A percentile compares a stretch with the other conserved stretches of the same genome.
phyloP scores from a whole-genome alignment of 30 jellyfish, hydroid and myxozoan species.

The Chrysaora quinquecirrha region DNA sequence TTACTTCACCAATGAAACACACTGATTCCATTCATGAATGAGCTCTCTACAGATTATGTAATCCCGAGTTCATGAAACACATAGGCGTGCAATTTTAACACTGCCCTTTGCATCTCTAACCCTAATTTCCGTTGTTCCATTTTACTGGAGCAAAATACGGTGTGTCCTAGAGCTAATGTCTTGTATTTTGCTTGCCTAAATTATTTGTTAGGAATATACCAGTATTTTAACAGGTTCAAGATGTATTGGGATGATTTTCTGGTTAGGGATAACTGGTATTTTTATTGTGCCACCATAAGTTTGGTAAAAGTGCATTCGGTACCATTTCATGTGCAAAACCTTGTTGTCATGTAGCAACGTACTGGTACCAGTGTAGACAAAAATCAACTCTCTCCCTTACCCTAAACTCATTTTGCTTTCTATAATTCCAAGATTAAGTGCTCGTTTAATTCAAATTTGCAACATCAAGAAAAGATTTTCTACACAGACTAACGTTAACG shows the following conservation, averaged over 20 bases:
- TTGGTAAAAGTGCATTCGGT: slow-evolving; percentile 60
- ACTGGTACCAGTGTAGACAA: slow-evolving; percentile 47
- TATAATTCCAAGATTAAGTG: too few relatives aligned
- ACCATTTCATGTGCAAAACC: slow-evolving; percentile 1
- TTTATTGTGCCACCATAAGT: slow-evolving; percentile 73
- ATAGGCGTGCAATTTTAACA: background rate
- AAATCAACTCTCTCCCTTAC: background rate
- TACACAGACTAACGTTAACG: too few relatives aligned
- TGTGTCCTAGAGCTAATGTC: background rate
- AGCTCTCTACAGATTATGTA: slow-evolving; percentile 68
- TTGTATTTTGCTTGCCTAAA: slow-evolving; percentile 25
- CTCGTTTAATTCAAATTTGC: too few relatives aligned
- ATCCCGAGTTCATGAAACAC: slow-evolving; percentile 33
- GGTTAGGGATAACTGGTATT: slow-evolving; percentile 71
- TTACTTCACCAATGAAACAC: slow-evolving; percentile 39
- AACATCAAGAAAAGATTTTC: too few relatives aligned
- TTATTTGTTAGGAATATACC: slow-evolving; percentile 23
- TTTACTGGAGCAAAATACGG: too few relatives aligned
- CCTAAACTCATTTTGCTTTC: too few relatives aligned
- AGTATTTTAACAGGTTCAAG: slow-evolving; percentile 58
- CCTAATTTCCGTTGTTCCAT: too few relatives aligned
- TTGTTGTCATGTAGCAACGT: slow-evolving; percentile 36
- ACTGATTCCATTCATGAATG: slow-evolving; percentile 19
- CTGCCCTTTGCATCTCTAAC: background rate
- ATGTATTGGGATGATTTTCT: slow-evolving; percentile 68